Conservation (phyloP, 2,888 invertebrate species). For the Resseliella maxima region DNA sequence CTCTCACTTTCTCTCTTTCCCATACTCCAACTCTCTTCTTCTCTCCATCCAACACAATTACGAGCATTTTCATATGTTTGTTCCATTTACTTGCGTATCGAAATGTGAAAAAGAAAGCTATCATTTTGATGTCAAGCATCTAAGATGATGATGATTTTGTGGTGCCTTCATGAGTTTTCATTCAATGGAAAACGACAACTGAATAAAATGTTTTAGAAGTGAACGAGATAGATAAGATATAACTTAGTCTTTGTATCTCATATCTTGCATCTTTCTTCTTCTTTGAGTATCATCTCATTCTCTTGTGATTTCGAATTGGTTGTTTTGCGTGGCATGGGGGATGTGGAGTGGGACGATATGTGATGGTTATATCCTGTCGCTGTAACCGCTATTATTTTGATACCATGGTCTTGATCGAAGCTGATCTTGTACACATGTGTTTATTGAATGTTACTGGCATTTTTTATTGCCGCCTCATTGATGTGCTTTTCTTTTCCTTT, state of each 20-base stretch:
- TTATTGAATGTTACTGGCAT: conserved; percentile 38
- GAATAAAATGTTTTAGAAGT: neutral
- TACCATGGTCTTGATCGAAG: conserved; percentile 12
- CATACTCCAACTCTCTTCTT: neutral
- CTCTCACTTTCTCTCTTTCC: neutral
- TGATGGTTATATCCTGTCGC: neutral
- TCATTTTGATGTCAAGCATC: neutral
- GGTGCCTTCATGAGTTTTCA: conserved; percentile 15
- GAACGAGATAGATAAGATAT: conserved; percentile 47
- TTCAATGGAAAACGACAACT: conserved; percentile 27
- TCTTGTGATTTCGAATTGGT: neutral
- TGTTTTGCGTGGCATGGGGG: neutral
- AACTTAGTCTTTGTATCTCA: conserved; percentile 1
- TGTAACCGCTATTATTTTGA: conserved; percentile 20
- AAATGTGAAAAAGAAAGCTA: neutral
- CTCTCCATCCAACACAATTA: neutral
- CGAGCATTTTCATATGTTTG: neutral
- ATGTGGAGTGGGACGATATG: neutral
- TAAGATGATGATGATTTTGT: conserved; percentile 26
- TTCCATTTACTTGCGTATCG: neutral
- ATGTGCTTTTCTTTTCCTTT: neutral
- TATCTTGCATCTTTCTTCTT: neutral
- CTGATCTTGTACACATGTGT: conserved; percentile 41
- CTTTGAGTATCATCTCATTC: neutral
- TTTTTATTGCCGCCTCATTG: neutral